phyloP scores from a whole-genome alignment of 2,888 invertebrate genomes.

The Macropis europaea region DNA sequence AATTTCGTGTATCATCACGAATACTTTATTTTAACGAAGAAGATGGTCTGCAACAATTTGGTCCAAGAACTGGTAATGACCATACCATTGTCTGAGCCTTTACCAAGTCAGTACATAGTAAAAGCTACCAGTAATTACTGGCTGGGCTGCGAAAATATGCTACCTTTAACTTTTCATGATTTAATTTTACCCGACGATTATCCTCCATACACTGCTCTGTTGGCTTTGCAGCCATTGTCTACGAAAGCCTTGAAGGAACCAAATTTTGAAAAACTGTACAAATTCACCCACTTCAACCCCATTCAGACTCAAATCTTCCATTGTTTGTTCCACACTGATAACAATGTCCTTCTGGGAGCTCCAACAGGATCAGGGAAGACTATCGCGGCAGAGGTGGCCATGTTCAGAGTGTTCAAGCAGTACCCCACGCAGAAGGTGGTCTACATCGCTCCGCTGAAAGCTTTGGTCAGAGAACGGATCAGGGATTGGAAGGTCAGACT shows the following conservation, averaged over 20 bases:
- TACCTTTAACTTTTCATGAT: constrained; percentile 89
- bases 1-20: constrained; percentile 98
- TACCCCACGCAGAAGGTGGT: constrained; percentile 93
- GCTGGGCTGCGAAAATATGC: constrained; percentile 83
- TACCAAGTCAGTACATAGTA: constrained; percentile 95
- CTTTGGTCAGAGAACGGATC: constrained; percentile 97
- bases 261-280: constrained; percentile 90
- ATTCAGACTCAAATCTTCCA: constrained; percentile 99
- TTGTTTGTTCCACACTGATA: constrained; percentile 95
- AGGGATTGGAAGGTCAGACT: constrained; percentile 95
- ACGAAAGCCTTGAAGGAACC: constrained; percentile 90
- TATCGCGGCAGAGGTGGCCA: constrained; percentile 98
- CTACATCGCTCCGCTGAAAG: constrained; percentile 99
- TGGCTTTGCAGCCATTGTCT: constrained; percentile 95
- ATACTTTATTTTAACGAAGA: constrained; percentile 90
- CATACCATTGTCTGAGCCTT: constrained; percentile 94
- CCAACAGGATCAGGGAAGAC: constrained; percentile 99
- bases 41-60: constrained; percentile 84
- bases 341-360: constrained; percentile 95
- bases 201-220: constrained; percentile 95
- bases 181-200: constrained; percentile 94
- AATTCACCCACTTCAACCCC: constrained; percentile 97
- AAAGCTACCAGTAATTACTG: constrained; percentile 93
- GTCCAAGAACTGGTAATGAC: constrained; percentile 95
- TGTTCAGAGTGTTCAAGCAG: constrained; percentile 93